These are phyloP conservation scores for Zaprionus vittiger DNA, from an alignment of 1,140 invertebrate species.

Conservation along the genomic window DNA sequence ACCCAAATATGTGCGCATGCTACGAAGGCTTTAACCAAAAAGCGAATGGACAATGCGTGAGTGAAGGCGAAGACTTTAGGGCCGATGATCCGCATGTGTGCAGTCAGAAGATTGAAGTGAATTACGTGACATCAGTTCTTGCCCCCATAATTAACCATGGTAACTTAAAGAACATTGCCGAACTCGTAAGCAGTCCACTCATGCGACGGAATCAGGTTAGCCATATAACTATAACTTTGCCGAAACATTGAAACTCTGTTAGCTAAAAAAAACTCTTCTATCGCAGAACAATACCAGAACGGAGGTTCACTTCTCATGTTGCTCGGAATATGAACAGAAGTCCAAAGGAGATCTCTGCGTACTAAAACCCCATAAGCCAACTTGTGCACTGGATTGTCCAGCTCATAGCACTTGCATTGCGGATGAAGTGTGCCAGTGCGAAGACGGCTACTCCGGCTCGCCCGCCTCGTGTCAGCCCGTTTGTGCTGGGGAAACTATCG, in stretches of 20 bases:
- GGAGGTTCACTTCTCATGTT: conserved; percentile 2
- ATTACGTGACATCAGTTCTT: background rate
- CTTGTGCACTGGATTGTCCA: conserved; percentile 67
- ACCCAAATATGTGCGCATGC: conserved; percentile 67
- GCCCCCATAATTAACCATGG: background rate
- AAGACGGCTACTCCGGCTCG: background rate
- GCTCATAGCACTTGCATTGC: conserved; percentile 15
- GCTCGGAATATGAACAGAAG: conserved; percentile 15
- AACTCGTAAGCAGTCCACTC: background rate
- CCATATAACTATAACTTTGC: background rate
- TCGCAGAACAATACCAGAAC: background rate
- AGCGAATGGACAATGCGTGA: background rate
- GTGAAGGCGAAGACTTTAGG: background rate
- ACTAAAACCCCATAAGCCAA: conserved; percentile 72
- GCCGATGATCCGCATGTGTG: conserved; percentile 16
- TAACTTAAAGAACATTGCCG: background rate
- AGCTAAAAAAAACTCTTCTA: background rate
- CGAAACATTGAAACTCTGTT: background rate
- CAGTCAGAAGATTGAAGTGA: background rate
- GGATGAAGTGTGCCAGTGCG: conserved; percentile 24
- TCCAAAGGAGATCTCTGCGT: background rate
- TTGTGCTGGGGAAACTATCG: background rate
- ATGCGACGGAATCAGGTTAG: background rate
- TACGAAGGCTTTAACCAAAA: conserved; percentile 52
- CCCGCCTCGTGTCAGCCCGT: conserved; percentile 1